A percentile compares a stretch with the other conserved stretches of the same genome.
Evolutionary conservation across 1,140 invertebrate genomes (phyloP).

Genomic region (Caenorhabditis remanei): DNA sequence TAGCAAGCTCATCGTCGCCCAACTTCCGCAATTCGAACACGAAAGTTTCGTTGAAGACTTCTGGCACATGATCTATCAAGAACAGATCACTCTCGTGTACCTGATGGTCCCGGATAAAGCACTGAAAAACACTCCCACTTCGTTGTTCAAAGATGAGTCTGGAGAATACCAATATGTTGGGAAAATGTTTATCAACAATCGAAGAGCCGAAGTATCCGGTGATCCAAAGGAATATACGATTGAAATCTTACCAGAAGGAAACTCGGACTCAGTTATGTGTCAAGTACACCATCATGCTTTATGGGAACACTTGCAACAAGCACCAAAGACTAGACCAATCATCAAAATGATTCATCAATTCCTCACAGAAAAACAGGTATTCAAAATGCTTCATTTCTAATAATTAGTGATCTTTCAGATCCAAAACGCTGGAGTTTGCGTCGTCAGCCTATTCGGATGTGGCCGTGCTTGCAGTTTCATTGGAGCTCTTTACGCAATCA

Average conservation of each 20-base stretch:
- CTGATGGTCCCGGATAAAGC: conserved; percentile 26
- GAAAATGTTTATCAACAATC: conserved; percentile 39
- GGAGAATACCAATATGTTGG: conserved; percentile 25
- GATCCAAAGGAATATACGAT: conserved; percentile 49
- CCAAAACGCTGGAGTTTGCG: conserved; percentile 23
- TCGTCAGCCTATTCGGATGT: conserved; percentile 21
- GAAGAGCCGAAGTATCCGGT: neutral
- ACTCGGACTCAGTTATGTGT: conserved; percentile 33
- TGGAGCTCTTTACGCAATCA: conserved; percentile 37
- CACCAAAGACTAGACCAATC: conserved; percentile 24
- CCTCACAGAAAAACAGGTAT: conserved; percentile 26
- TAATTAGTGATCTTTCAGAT: neutral
- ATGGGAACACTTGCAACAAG: conserved; percentile 15
- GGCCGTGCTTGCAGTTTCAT: conserved; percentile 32
- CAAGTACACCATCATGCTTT: conserved; percentile 16
- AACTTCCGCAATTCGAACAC: conserved; percentile 21
- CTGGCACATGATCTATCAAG: conserved; percentile 51
- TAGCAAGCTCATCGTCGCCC: conserved; percentile 6
- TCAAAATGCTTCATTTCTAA: neutral
- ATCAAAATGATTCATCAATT: conserved; percentile 51
- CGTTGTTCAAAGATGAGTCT: neutral
- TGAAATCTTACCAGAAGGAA: conserved; percentile 35
- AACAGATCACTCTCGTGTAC: conserved; percentile 22
- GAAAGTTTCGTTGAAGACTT: conserved; percentile 43
- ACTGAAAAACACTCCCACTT: conserved; percentile 17